Percentiles rank a stretch among this genome's conserved stretches.
phyloP scores from a whole-genome alignment of 37 sponge, comb jelly and placozoan species.

The Dysidea cf. avara region DNA sequence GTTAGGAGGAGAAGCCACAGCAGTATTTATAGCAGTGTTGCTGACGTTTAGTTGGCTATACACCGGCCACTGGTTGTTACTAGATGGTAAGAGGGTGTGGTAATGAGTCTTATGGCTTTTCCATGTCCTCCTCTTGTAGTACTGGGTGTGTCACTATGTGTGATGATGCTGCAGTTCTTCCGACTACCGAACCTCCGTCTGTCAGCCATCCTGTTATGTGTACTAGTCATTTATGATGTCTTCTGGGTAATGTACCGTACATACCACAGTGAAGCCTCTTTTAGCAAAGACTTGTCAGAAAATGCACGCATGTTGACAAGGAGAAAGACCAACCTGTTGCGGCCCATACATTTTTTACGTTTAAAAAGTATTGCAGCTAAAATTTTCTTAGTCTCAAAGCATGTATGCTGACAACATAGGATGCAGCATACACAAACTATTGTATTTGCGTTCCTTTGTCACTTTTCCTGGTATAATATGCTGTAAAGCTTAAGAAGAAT shows the following conservation, averaged over 20 bases:
- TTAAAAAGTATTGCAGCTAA: not conserved
- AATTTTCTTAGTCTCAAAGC: too few species aligned
- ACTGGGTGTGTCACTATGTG: constrained; percentile 48
- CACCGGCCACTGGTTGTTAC: constrained; percentile 69
- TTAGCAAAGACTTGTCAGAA: too few species aligned
- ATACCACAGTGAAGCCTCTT: too few species aligned
- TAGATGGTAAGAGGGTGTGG: constrained; percentile 44
- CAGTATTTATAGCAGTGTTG: constrained; percentile 18
- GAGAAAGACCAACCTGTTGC: too few species aligned
- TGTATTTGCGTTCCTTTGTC: too few species aligned
- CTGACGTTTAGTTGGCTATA: constrained; percentile 44
- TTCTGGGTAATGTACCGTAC: constrained; percentile 74
- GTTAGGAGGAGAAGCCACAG: not conserved
- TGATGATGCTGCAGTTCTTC: constrained; percentile 66
- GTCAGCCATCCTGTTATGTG: constrained; percentile 52
- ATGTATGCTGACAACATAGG: too few species aligned
- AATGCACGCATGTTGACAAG: too few species aligned
- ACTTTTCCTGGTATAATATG: too few species aligned
- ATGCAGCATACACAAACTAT: too few species aligned
- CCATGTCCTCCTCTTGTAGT: constrained; percentile 17
- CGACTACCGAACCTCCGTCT: constrained; percentile 63
- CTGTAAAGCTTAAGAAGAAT: too few species aligned
- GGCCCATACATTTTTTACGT: not conserved
- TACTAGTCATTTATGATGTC: constrained; percentile 68
- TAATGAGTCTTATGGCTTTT: not conserved